A percentile compares a stretch with the other conserved stretches of the same genome.
These are phyloP conservation scores for Alouatta palliata DNA, from an alignment of 2,113 vertebrate genomes.

Conservation along the genomic window DNA sequence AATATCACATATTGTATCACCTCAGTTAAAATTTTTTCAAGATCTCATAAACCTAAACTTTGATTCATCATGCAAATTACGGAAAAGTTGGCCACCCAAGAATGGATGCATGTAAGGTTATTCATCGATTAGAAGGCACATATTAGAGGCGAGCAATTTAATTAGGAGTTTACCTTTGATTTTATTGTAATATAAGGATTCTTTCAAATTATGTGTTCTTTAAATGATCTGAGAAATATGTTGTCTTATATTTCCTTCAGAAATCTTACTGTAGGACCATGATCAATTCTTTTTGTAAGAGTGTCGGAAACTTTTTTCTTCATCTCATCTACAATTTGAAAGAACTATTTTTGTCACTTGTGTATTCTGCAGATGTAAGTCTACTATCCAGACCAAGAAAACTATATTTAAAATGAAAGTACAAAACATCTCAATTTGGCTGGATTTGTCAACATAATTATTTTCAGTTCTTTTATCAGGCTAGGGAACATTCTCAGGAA, in stretches of 20 bases:
- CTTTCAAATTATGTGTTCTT: not conserved
- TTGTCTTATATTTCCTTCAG: not conserved
- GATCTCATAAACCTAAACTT: not conserved
- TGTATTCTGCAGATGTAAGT: not conserved
- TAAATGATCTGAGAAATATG: not conserved
- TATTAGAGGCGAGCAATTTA: not conserved
- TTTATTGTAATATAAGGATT: not conserved
- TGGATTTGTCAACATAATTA: not conserved
- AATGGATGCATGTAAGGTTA: not conserved
- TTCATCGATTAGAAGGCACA: not conserved
- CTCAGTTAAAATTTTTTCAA: not conserved
- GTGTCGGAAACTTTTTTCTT: not conserved
- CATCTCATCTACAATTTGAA: not conserved
- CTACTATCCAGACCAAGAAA: not conserved
- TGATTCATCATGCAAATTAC: not conserved
- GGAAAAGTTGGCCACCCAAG: not conserved
- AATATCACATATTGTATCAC: not conserved
- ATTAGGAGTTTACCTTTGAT: not conserved
- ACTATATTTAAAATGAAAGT: conserved; percentile 3
- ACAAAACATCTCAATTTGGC: conserved; percentile 23
- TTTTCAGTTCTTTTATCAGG: conserved; percentile 34
- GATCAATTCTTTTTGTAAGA: not conserved
- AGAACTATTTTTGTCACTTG: conserved; percentile 21
- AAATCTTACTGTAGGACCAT: not conserved
- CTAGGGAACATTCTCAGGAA: not conserved